Evolutionary conservation across 2,113 vertebrate species (phyloP).

Genomic region (Phasianus colchicus): DNA sequence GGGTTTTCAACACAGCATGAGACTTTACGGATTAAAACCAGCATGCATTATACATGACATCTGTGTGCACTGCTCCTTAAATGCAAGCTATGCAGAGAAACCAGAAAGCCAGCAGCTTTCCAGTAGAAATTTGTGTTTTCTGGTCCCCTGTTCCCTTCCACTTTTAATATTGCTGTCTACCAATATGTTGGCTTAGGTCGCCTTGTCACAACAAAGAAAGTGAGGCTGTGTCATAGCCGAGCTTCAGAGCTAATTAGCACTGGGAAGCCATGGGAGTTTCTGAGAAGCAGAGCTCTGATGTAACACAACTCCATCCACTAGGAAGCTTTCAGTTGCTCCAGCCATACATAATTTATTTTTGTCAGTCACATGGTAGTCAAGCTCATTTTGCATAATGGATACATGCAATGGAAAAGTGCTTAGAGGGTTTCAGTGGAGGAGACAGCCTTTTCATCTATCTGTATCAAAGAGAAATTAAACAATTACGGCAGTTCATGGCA

Average conservation of each 20-base stretch:
- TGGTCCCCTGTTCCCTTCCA: rapidly evolving
- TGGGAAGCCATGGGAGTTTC: conserved; percentile 19
- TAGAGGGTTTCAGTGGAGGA: conserved; percentile 29
- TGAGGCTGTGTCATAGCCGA: neutral
- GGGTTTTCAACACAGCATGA: neutral
- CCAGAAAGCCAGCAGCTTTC: neutral
- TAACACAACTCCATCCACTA: conserved; percentile 44
- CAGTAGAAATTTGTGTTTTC: neutral
- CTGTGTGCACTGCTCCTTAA: neutral
- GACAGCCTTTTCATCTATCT: neutral
- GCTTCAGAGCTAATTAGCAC: conserved; percentile 32
- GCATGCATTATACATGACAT: neutral
- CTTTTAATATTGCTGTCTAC: neutral
- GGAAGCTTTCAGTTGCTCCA: conserved; percentile 44
- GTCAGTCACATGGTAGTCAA: conserved; percentile 18
- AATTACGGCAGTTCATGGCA: neutral
- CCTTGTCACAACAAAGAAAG: neutral
- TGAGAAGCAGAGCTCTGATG: conserved; percentile 45
- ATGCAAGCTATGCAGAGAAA: neutral
- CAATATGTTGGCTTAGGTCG: neutral
- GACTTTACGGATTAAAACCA: conserved; percentile 16
- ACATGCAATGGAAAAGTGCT: conserved; percentile 28
- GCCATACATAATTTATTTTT: conserved; percentile 63
- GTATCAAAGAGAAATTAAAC: neutral
- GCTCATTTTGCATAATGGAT: conserved; percentile 47